Percentiles rank a stretch among this genome's conserved stretches.
These are phyloP conservation scores for Alviniconcha marisindica DNA, from an alignment of 1,140 invertebrate species.

Conservation along the genomic window DNA sequence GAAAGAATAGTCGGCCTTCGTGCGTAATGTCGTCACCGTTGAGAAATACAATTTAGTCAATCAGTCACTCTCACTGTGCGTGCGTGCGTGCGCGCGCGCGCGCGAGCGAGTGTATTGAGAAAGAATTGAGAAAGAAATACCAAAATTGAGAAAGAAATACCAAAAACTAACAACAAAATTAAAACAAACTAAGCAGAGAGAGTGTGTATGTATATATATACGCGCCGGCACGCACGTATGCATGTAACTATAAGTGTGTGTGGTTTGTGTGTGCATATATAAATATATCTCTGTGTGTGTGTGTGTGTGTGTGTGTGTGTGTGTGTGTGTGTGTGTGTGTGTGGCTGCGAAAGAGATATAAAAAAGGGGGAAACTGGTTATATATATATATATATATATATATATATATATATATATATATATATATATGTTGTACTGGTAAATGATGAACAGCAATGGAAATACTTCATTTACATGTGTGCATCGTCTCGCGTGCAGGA, in stretches of 20 bases:
- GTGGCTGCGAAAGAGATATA: not conserved
- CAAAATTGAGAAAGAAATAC: no score
- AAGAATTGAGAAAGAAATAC: no score
- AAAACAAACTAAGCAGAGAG: no score
- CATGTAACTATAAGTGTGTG: no score
- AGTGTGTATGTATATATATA: not conserved
- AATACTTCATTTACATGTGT: not conserved
- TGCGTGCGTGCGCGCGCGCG: not conserved
- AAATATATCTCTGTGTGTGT: not conserved
- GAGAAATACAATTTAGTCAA: no score
- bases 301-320: constrained; percentile 15
- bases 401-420: not conserved
- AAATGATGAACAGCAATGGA: not conserved
- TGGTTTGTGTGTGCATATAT: not conserved
- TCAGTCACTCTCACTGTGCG: not conserved
- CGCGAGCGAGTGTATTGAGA: not conserved
- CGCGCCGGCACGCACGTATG: no score
- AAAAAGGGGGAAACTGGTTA: not conserved
- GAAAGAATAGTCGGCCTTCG: no score
- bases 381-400: not conserved
- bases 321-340: constrained; percentile 1
- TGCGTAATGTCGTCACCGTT: no score
- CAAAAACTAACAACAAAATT: no score
- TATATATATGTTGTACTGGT: not conserved
- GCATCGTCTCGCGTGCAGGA: constrained; percentile 50